Conservation (phyloP, 2,888 invertebrate species). For the Thysanoteuthis rhombus region DNA sequence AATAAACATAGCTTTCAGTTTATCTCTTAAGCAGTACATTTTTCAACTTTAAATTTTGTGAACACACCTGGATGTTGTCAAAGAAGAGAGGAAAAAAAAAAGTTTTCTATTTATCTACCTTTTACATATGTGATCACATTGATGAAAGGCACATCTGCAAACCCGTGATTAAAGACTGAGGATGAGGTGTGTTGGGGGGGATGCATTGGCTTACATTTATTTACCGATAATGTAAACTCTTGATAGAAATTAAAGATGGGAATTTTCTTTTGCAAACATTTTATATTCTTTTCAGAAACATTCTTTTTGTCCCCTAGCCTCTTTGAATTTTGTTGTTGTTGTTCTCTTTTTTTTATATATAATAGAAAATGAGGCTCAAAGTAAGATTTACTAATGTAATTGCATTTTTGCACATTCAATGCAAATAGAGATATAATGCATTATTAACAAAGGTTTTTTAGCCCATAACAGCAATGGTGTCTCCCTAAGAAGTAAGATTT, state of each 20-base stretch:
- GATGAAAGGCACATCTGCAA: conserved; percentile 12
- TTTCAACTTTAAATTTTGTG: neutral
- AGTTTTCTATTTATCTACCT: neutral
- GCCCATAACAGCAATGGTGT: too few species aligned
- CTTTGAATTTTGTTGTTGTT: neutral
- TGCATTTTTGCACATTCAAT: too few species aligned
- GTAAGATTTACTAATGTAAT: too few species aligned
- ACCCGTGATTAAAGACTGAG: neutral
- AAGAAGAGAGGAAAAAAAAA: neutral
- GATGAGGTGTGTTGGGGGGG: neutral
- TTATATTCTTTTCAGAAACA: neutral
- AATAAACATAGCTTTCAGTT: neutral
- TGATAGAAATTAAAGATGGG: neutral
- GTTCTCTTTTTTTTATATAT: neutral
- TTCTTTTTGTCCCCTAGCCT: neutral
- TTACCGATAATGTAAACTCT: neutral
- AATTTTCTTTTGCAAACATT: too few species aligned
- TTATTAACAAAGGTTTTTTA: too few species aligned
- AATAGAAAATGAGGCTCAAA: too few species aligned
- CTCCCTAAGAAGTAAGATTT: too few species aligned
- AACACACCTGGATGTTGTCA: neutral
- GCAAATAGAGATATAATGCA: too few species aligned
- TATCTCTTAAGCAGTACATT: neutral
- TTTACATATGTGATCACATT: neutral
- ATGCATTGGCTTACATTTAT: neutral